Evolutionary conservation across 2,797 vertebrate genomes (phyloP).

Genomic region (Pogoniulus pusillus): DNA sequence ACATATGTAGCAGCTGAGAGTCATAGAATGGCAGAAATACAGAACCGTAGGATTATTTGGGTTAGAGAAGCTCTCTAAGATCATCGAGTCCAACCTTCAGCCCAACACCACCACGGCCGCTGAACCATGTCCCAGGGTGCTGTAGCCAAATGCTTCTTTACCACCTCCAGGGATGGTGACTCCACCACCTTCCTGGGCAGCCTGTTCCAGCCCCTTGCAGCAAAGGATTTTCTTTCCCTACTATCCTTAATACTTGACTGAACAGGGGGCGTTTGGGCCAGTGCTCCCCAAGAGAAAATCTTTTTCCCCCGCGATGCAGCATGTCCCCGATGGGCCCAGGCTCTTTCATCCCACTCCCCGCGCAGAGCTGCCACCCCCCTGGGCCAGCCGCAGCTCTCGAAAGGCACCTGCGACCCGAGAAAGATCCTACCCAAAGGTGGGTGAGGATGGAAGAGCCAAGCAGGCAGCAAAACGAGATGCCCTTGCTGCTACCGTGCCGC

Average conservation of each 20-base stretch:
- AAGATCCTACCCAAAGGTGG: neutral
- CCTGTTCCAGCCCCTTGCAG: no score
- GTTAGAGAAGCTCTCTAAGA: no score
- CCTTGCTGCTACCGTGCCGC: neutral
- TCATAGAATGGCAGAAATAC: no score
- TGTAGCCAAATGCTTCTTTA: no score
- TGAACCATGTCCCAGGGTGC: no score
- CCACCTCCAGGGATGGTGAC: no score
- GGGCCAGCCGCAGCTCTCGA: neutral
- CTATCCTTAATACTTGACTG: neutral
- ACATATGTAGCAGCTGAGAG: neutral
- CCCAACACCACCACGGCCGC: no score
- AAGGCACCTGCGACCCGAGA: neutral
- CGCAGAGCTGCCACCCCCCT: neutral
- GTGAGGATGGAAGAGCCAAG: neutral
- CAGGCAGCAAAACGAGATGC: accelerated
- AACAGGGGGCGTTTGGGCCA: neutral
- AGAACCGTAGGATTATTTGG: no score
- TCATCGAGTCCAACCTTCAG: no score
- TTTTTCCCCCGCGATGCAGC: neutral
- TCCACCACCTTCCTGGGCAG: no score
- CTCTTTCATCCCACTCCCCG: neutral
- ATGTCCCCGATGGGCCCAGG: neutral
- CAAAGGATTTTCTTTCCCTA: no score
- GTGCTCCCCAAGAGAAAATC: neutral